Conservation (phyloP, 2,113 vertebrate genomes). For the Eleginops maclovinus region DNA sequence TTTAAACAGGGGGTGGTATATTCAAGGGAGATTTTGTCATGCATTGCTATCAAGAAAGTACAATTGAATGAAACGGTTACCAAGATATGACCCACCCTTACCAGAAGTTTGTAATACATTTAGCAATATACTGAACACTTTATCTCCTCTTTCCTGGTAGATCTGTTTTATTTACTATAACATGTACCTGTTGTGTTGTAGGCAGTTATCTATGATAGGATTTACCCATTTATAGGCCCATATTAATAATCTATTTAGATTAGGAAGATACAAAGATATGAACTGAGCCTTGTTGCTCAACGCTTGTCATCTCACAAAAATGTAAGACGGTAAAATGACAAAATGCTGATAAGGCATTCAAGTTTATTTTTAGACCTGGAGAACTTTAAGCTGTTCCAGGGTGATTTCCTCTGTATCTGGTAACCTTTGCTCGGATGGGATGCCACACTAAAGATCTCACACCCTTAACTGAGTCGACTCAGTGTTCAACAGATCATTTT, state of each 20-base stretch:
- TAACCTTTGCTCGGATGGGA: slow-evolving; percentile 63
- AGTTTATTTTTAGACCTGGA: slow-evolving; percentile 2
- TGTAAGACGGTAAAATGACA: background rate
- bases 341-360: background rate
- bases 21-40: background rate
- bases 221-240: background rate
- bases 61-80: background rate
- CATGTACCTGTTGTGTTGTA: background rate
- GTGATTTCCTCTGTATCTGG: slow-evolving; percentile 9
- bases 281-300: background rate
- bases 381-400: background rate
- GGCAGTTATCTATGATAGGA: background rate
- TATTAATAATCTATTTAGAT: background rate
- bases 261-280: background rate
- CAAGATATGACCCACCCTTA: background rate
- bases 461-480: slow-evolving; percentile 31
- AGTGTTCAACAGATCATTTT: background rate
- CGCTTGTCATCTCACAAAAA: background rate
- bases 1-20: too few species aligned
- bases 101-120: background rate
- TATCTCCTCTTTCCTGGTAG: background rate
- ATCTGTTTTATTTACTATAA: background rate
- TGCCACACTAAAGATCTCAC: slow-evolving; percentile 28
- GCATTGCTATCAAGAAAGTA: background rate
- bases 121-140: background rate